These are phyloP conservation scores for Takifugu flavidus DNA, from an alignment of 2,113 vertebrate species.

Conservation along the genomic window DNA sequence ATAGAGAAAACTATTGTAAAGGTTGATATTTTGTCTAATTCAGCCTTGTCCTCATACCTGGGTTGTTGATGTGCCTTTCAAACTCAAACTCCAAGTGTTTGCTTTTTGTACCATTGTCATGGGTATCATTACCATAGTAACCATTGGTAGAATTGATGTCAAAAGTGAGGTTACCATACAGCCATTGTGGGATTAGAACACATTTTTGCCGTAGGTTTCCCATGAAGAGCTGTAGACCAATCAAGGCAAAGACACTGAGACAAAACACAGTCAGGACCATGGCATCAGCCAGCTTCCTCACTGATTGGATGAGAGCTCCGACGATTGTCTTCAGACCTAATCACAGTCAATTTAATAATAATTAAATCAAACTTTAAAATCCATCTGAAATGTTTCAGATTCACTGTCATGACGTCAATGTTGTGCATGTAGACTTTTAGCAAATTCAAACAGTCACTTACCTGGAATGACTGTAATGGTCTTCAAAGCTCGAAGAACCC, in stretches of 20 bases:
- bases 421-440: background rate
- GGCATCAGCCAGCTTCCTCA: conserved; percentile 90
- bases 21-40: background rate
- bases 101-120: conserved; percentile 15
- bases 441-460: conserved; percentile 45
- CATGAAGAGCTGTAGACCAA: conserved; percentile 97
- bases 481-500: conserved; percentile 93
- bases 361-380: background rate
- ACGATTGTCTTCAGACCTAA: conserved; percentile 93
- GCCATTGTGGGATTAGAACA: conserved; percentile 72
- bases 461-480: conserved; percentile 97
- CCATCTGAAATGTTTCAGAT: background rate
- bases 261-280: conserved; percentile 97
- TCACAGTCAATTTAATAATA: background rate
- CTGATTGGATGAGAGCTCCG: conserved; percentile 90
- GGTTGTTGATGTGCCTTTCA: conserved; percentile 71
- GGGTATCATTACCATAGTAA: conserved; percentile 7
- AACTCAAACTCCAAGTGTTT: conserved; percentile 70
- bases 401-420: background rate
- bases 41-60: conserved; percentile 64
- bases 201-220: conserved; percentile 91
- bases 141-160: conserved; percentile 17
- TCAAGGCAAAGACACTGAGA: conserved; percentile 87
- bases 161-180: conserved; percentile 55
- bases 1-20: background rate